Evolutionary conservation across 1,140 invertebrate species (phyloP), one percentile per base, ranked within the genome.

Genomic region (Trichonephila clavata): DNA sequence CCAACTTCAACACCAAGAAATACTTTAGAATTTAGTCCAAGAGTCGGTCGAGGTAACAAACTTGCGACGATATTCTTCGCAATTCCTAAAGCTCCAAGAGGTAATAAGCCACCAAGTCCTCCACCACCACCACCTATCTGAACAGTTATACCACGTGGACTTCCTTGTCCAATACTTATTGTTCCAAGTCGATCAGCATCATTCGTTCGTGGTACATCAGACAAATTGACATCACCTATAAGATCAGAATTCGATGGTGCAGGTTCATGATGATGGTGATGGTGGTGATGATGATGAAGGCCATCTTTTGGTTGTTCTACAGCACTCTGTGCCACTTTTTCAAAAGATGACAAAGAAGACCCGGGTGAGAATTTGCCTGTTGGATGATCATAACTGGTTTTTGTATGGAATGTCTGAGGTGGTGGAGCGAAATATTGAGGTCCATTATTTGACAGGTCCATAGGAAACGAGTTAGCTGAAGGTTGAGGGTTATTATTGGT

Each of bases 371-470:
- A 8, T 5, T 77, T 57, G 21, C 39, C 27, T 14, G 61, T 7
- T 43, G 92, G 86, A 0, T 14, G 43, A 18, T 89, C 93, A 20
- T 94, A 94, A 50, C 61, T 94, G 6, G 59, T 61, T 84, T 94
- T 94, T 18, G 93, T 94, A 14, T 94, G 93, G 32, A 94, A 94
- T 13, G 93, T 94, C 57, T 94, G 93, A 27, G 93, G 93, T 20
- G 93, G 93, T 8, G 93, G 93, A 16, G 93, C 93, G 59, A 89
- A 94, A 68, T 94, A 94, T 32, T 94, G 86, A 10, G 93, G 86
- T 18, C 60, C 93, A 61, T 32, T 84, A n/a, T 61, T 89, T 21
- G 16, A 24, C 3, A 27, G 50, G 39, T 92, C 90, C 4, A 16
- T 0, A 32, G 83, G 27, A 57, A 32, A 77, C 0, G 63, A 59